Evolutionary conservation across 1,140 invertebrate species (phyloP).

Genomic region (Oppia nitens): DNA sequence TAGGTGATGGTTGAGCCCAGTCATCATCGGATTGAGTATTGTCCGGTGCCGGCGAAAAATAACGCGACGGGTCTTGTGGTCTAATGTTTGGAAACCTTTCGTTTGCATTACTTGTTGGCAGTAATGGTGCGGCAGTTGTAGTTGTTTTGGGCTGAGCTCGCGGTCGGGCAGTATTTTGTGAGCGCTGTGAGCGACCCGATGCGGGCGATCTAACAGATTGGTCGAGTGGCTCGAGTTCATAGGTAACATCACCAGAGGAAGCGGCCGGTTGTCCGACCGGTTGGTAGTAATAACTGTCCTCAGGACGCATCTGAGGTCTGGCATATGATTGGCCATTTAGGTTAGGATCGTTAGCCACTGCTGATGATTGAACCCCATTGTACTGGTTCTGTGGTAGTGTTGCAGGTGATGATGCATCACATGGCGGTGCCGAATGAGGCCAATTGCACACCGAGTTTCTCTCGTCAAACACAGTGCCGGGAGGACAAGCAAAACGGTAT

Average conservation of each 20-base stretch:
- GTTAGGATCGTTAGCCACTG: background rate
- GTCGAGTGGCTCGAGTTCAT: background rate
- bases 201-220: background rate
- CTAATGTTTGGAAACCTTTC: background rate
- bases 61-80: background rate
- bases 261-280: background rate
- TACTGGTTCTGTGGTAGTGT: conserved; percentile 24
- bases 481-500: conserved; percentile 28
- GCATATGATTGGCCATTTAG: too few species aligned
- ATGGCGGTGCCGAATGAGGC: conserved; percentile 15
- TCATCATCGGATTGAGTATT: background rate
- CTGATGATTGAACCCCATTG: background rate
- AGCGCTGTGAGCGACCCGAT: background rate
- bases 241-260: too few species aligned
- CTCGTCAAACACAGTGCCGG: conserved; percentile 29
- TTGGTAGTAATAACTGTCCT: background rate
- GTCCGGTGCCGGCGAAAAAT: background rate
- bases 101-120: background rate
- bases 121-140: background rate
- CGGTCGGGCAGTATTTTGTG: background rate
- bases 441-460: conserved; percentile 21
- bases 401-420: background rate
- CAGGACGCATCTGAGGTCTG: background rate
- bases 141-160: background rate
- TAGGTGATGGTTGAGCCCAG: background rate